Conservation (phyloP, 1,140 invertebrate genomes). For the Danaus plexippus region DNA sequence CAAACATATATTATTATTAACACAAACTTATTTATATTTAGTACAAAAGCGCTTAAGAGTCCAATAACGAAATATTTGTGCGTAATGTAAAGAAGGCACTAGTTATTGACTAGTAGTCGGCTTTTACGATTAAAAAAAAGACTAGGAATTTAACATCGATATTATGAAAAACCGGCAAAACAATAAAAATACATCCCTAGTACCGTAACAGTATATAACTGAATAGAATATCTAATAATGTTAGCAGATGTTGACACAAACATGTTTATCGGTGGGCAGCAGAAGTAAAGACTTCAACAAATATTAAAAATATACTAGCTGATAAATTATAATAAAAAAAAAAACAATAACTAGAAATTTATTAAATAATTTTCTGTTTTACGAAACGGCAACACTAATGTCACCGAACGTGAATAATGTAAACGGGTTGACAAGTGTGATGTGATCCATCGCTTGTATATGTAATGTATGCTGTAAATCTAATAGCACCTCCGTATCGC, state of each 20-base stretch:
- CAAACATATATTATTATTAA: neutral
- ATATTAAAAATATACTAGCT: constrained; percentile 1
- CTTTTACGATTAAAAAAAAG: no score
- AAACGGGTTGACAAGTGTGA: no score
- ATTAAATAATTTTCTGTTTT: no score
- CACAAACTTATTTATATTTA: no score
- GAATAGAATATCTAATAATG: constrained; percentile 1
- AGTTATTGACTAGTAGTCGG: constrained; percentile 10
- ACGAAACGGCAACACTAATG: no score
- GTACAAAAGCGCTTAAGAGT: no score
- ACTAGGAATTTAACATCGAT: no score
- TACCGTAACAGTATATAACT: constrained; percentile 5
- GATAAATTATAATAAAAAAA: neutral
- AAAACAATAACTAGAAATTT: constrained; percentile 8
- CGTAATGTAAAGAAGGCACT: constrained; percentile 12
- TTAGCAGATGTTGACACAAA: constrained; percentile 8
- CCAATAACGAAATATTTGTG: constrained; percentile 8
- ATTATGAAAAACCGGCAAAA: neutral
- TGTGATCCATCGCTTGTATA: no score
- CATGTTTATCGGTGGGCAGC: constrained; percentile 16
- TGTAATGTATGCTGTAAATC: no score
- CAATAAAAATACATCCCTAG: constrained; percentile 4
- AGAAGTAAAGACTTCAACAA: constrained; percentile 14
- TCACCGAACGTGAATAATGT: no score
- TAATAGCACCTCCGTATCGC: constrained; percentile 13